Evolutionary conservation across 2,888 invertebrate species (phyloP).

Genomic region (Taphrorychus bicolor): DNA sequence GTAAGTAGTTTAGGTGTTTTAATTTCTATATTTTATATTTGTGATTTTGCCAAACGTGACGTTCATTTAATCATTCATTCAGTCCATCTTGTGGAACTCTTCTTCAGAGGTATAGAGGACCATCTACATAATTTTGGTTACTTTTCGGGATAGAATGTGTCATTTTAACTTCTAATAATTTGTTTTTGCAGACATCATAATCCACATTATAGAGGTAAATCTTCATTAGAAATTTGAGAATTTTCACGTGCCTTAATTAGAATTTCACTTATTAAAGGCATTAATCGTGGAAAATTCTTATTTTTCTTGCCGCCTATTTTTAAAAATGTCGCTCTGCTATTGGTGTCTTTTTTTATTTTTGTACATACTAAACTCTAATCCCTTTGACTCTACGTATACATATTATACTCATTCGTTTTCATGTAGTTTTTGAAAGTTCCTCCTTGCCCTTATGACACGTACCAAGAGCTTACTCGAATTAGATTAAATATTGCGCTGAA

Average conservation of each 20-base stretch:
- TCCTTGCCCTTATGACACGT: too few relatives aligned
- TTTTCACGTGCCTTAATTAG: too few relatives aligned
- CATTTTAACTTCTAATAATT: conserved; percentile 27
- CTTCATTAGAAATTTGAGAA: conserved; percentile 9
- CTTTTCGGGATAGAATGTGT: conserved; percentile 6
- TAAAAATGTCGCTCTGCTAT: background rate
- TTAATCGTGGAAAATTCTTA: background rate
- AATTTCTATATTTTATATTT: background rate
- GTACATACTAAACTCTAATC: conserved; percentile 5
- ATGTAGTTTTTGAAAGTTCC: background rate
- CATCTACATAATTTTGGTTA: conserved; percentile 19
- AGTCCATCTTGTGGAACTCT: too few relatives aligned
- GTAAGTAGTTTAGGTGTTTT: background rate
- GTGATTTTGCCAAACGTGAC: too few relatives aligned
- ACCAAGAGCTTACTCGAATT: too few relatives aligned
- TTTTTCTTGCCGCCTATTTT: background rate
- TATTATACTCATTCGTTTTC: background rate
- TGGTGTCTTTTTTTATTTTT: conserved; percentile 9
- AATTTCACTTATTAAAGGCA: background rate
- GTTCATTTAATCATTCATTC: too few relatives aligned
- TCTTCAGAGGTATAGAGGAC: too few relatives aligned
- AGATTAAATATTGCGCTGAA: too few relatives aligned
- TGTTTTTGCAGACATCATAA: conserved; percentile 42
- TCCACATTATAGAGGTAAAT: conserved; percentile 42
- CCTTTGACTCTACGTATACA: background rate